These are phyloP conservation scores for Dasyprocta punctata DNA, from an alignment of 2,113 vertebrate genomes.

Conservation along the genomic window DNA sequence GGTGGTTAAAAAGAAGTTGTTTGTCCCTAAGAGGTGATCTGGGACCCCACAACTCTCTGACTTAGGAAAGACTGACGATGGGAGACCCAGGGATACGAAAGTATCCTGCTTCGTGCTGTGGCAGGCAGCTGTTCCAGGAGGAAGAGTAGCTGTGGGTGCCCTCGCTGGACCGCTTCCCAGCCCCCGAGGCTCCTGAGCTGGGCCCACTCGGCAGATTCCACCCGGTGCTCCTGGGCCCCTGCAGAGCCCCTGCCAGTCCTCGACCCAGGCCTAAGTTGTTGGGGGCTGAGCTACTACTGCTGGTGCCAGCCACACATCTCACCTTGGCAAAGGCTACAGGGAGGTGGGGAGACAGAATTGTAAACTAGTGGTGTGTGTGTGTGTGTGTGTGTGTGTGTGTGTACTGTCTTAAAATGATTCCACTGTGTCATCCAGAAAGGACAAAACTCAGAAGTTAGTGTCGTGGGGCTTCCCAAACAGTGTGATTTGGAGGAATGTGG, in stretches of 20 bases:
- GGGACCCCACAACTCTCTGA: not conserved
- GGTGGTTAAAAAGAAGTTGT: not conserved
- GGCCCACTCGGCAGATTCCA: not conserved
- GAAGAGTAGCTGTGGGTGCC: not conserved
- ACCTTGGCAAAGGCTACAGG: not conserved
- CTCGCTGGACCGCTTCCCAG: not conserved
- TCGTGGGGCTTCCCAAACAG: not conserved
- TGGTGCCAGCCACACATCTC: not conserved
- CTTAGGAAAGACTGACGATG: not conserved
- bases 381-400: not conserved
- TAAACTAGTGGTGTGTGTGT: not conserved
- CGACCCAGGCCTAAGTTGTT: not conserved
- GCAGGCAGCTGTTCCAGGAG: not conserved
- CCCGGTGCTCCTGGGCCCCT: not conserved
- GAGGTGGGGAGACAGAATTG: not conserved
- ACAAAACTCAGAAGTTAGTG: conserved; percentile 28
- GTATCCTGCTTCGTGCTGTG: not conserved
- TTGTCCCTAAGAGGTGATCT: conserved; percentile 14
- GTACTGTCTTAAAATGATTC: conserved; percentile 10
- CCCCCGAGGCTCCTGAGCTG: not conserved
- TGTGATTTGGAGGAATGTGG: not conserved
- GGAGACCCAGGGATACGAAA: not conserved
- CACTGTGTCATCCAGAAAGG: not conserved
- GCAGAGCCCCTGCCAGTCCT: not conserved
- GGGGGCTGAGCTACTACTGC: not conserved